A percentile compares a stretch with the other conserved stretches of the same genome.
Conservation (phyloP, 2,113 vertebrate species). For the Numida meleagris region DNA sequence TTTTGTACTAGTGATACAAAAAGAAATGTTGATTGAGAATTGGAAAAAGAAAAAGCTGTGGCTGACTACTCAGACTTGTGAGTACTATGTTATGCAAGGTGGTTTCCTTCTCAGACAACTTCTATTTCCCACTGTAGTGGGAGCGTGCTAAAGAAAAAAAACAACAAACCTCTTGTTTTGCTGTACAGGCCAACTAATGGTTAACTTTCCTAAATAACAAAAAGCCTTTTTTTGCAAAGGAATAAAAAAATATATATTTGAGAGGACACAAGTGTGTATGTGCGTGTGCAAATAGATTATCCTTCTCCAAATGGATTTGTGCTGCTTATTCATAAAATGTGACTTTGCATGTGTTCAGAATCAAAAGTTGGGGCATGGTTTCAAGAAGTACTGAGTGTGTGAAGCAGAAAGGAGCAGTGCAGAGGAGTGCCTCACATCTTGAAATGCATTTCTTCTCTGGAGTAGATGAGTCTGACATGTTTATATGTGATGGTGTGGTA, state of each 20-base stretch:
- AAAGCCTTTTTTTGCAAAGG: background rate
- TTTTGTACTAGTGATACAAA: background rate
- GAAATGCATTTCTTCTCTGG: background rate
- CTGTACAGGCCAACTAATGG: background rate
- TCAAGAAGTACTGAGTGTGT: background rate
- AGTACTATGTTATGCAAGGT: background rate
- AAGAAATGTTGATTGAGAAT: background rate
- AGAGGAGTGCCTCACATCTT: accelerated
- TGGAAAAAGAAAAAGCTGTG: background rate
- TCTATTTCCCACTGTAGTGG: background rate
- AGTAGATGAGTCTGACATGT: accelerated
- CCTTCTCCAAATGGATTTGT: background rate
- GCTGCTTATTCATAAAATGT: background rate
- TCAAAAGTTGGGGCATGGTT: background rate
- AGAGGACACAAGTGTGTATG: background rate
- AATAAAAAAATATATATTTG: background rate
- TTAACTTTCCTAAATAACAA: background rate
- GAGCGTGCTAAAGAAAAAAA: background rate
- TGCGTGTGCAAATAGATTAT: background rate
- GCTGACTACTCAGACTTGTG: background rate
- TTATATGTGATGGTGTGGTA: background rate
- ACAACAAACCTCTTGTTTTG: background rate
- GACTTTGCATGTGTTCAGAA: background rate
- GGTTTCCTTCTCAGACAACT: background rate
- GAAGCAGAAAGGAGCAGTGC: background rate